Percentiles rank a stretch among this genome's conserved stretches.
phyloP scores from a whole-genome alignment of 2,888 invertebrate species.

The Dynastes grantii region DNA sequence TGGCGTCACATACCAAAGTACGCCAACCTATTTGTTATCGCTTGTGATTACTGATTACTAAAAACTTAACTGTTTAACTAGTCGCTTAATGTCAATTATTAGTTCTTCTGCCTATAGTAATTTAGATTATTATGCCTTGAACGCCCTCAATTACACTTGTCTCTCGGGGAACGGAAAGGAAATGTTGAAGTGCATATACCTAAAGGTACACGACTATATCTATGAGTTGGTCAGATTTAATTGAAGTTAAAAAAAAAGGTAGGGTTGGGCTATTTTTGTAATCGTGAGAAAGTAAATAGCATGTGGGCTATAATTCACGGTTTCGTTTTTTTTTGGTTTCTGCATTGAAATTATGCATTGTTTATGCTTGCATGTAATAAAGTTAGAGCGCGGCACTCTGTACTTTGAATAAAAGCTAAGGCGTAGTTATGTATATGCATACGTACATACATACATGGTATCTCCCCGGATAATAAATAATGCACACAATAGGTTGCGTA shows the following conservation, averaged over 20 bases:
- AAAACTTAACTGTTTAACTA: conserved; percentile 53
- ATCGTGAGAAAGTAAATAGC: conserved; percentile 16
- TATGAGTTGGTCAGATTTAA: conserved; percentile 24
- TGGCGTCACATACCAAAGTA: too few relatives aligned
- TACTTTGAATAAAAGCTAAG: conserved; percentile 32
- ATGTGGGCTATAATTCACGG: conserved; percentile 42
- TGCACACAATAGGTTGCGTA: conserved; percentile 26
- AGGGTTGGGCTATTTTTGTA: conserved; percentile 37
- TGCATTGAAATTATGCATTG: conserved; percentile 48
- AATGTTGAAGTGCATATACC: neutral
- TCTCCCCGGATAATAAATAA: conserved; percentile 36
- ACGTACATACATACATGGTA: neutral
- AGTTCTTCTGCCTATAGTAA: conserved; percentile 55
- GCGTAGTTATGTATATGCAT: conserved; percentile 4
- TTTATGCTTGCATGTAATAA: conserved; percentile 48
- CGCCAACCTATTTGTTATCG: neutral
- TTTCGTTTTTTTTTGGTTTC: conserved; percentile 30
- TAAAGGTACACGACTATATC: neutral
- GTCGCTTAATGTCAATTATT: conserved; percentile 56
- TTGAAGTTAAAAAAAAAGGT: neutral
- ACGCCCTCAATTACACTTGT: conserved; percentile 29
- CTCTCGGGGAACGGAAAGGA: conserved; percentile 4
- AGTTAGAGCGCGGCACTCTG: conserved; percentile 14
- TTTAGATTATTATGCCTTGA: conserved; percentile 53
- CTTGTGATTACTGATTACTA: neutral